Evolutionary conservation across 2,888 invertebrate species (phyloP).

Genomic region (Vannuccia rotundouncinata): DNA sequence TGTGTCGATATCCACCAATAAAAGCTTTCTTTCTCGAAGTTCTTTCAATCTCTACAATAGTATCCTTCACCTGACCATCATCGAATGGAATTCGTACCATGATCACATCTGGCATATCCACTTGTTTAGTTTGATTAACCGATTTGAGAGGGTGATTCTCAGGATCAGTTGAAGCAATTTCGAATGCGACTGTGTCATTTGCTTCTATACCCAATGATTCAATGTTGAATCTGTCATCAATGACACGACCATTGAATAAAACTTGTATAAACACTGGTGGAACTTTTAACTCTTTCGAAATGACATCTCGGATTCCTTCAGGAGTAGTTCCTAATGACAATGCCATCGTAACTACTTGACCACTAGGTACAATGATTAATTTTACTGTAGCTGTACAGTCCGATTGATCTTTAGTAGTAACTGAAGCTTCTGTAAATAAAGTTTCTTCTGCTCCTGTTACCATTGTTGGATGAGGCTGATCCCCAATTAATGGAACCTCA

Average conservation of each 20-base stretch:
- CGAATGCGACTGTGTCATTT: slow-evolving; percentile 54
- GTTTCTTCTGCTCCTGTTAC: slow-evolving; percentile 36
- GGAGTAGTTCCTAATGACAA: slow-evolving; percentile 52
- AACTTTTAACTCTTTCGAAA: slow-evolving; percentile 52
- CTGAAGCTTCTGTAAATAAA: background rate
- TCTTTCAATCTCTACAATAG: slow-evolving; percentile 55
- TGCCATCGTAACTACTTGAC: slow-evolving; percentile 52
- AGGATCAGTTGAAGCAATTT: slow-evolving; percentile 54
- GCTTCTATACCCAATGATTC: slow-evolving; percentile 53
- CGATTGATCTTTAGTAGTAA: slow-evolving; percentile 25
- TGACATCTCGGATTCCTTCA: slow-evolving; percentile 49
- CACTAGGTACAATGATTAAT: slow-evolving; percentile 54
- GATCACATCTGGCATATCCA: slow-evolving; percentile 55
- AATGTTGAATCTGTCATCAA: slow-evolving; percentile 46
- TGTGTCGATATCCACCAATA: slow-evolving; percentile 73
- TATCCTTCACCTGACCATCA: slow-evolving; percentile 48
- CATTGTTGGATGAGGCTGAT: background rate
- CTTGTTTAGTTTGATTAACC: slow-evolving; percentile 48
- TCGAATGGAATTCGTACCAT: slow-evolving; percentile 52
- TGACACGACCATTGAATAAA: slow-evolving; percentile 52
- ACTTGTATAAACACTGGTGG: slow-evolving; percentile 48
- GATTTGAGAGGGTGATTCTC: slow-evolving; percentile 46
- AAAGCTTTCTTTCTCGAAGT: slow-evolving; percentile 64
- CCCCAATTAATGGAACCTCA: background rate
- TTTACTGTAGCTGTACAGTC: slow-evolving; percentile 47